Conservation (phyloP, 2,797 vertebrate species). For the Oreochromis grahami region DNA sequence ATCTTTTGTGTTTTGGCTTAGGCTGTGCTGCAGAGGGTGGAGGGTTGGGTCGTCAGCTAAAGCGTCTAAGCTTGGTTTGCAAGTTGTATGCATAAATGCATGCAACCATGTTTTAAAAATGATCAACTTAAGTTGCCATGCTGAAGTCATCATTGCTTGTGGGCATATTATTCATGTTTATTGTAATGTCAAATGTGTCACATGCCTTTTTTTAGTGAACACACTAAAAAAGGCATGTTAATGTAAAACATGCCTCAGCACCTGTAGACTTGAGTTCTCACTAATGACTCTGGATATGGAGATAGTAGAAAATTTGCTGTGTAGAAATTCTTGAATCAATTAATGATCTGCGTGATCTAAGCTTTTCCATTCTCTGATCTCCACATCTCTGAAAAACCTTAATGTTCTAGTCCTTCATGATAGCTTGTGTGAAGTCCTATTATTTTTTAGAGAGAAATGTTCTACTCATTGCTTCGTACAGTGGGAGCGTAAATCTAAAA, state of each 20-base stretch:
- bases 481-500: neutral
- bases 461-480: neutral
- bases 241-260: neutral
- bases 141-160: neutral
- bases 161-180: neutral
- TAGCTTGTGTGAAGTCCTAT: neutral
- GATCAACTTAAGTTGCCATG: neutral
- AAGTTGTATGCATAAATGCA: neutral
- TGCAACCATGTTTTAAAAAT: neutral
- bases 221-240: neutral
- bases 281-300: slow-evolving; percentile 4
- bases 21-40: neutral
- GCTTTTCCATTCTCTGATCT: neutral
- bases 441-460: neutral
- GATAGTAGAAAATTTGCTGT: neutral
- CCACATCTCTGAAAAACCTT: neutral
- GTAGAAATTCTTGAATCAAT: slow-evolving; percentile 8
- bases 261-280: neutral
- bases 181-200: neutral
- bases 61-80: neutral
- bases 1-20: neutral
- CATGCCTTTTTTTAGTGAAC: no score
- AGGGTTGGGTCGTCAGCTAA: neutral
- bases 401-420: neutral
- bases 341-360: neutral